Evolutionary conservation across 2,888 invertebrate genomes (phyloP).

Genomic region (Eurois occulta): DNA sequence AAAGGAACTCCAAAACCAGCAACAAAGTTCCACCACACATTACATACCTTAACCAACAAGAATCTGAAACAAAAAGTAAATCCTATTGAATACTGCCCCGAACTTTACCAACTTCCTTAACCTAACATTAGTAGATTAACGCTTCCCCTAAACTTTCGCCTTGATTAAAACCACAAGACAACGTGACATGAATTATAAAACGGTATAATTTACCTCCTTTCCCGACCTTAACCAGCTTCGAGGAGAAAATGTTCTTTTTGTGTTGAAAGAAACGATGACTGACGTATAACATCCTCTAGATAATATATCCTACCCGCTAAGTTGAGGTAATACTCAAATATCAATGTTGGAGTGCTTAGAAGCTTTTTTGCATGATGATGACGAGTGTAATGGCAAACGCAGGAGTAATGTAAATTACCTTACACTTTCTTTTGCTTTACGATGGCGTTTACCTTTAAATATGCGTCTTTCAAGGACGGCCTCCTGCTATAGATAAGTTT

Average conservation of each 20-base stretch:
- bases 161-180: slow-evolving; percentile 80
- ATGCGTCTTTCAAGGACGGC: neutral
- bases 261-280: slow-evolving; percentile 23
- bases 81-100: slow-evolving; percentile 32
- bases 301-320: neutral
- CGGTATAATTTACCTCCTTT: slow-evolving; percentile 65
- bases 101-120: slow-evolving; percentile 63
- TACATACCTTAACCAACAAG: slow-evolving; percentile 2
- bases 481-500: neutral
- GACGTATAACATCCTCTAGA: slow-evolving; percentile 9
- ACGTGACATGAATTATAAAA: slow-evolving; percentile 79
- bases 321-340: neutral
- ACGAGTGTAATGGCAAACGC: slow-evolving; percentile 23
- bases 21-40: neutral
- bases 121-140: slow-evolving; percentile 81
- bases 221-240: slow-evolving; percentile 26
- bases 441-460: slow-evolving; percentile 2
- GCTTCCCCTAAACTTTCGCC: slow-evolving; percentile 76
- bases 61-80: slow-evolving; percentile 46
- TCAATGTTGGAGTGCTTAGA: slow-evolving; percentile 23
- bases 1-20: neutral
- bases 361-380: slow-evolving; percentile 31
- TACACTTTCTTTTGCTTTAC: slow-evolving; percentile 21
- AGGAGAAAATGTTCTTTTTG: slow-evolving; percentile 16
- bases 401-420: slow-evolving; percentile 23